Percentiles rank a stretch among this genome's conserved stretches.
Evolutionary conservation across 1,140 invertebrate species (phyloP).

Genomic region (Microplitis demolitor): DNA sequence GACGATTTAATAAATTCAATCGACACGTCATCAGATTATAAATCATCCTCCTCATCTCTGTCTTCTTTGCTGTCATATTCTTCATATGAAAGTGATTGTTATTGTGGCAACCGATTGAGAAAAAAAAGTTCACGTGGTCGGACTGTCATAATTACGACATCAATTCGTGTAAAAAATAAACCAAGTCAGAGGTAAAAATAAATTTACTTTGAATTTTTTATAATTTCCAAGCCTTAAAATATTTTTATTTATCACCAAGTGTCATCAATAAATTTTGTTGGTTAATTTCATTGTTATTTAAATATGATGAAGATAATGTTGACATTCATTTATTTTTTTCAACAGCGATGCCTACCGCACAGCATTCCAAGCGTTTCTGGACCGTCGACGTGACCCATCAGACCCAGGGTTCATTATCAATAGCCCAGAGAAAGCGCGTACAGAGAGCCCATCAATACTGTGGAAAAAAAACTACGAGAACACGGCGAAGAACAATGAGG

Average conservation of each 20-base stretch:
- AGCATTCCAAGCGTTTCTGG: constrained; percentile 46
- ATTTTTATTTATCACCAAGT: too few relatives aligned
- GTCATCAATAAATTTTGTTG: neutral
- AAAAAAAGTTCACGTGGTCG: neutral
- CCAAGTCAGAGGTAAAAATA: neutral
- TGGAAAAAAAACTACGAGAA: constrained; percentile 33
- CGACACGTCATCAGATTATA: neutral
- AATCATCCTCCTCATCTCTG: neutral
- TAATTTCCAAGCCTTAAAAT: too few relatives aligned
- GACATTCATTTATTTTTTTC: constrained; percentile 11
- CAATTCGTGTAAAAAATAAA: neutral
- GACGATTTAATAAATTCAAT: too few relatives aligned
- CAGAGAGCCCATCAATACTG: constrained; percentile 21
- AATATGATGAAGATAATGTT: neutral
- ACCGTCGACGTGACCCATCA: constrained; percentile 32
- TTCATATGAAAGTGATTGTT: neutral
- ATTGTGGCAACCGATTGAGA: neutral
- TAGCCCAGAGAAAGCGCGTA: constrained; percentile 36
- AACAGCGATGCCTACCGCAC: constrained; percentile 46
- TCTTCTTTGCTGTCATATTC: neutral
- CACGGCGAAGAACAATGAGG: constrained; percentile 15
- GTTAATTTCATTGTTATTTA: neutral
- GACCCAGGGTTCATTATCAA: constrained; percentile 25
- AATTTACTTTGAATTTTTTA: neutral
- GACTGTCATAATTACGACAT: neutral